These are phyloP conservation scores for Hetaerina americana DNA, from an alignment of 1,140 invertebrate species.

Conservation along the genomic window DNA sequence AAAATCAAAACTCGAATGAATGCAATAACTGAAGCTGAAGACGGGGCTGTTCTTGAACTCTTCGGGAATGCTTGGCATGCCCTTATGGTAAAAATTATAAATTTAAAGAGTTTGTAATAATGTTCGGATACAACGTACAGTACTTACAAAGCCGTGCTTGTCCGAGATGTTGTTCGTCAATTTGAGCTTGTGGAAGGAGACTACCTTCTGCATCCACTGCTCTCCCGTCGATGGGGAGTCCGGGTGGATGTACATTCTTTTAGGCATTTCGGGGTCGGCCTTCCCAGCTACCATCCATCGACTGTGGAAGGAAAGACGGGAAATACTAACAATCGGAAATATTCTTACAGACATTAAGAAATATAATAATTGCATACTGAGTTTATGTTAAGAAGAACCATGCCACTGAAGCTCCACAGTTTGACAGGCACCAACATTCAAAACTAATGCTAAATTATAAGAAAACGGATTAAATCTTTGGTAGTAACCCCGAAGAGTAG, in stretches of 20 bases:
- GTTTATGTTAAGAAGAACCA: too few relatives aligned
- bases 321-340: too few relatives aligned
- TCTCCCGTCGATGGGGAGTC: slow-evolving; percentile 97
- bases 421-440: too few relatives aligned
- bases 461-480: too few relatives aligned
- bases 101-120: slow-evolving; percentile 28
- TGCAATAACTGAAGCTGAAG: too few relatives aligned
- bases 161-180: slow-evolving; percentile 99
- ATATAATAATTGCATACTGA: too few relatives aligned
- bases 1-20: too few relatives aligned
- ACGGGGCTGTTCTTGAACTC: neutral
- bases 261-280: slow-evolving; percentile 98
- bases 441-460: too few relatives aligned
- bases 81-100: neutral
- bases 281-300: slow-evolving; percentile 98
- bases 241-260: slow-evolving; percentile 98
- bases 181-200: slow-evolving; percentile 98
- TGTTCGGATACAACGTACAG: slow-evolving; percentile 39
- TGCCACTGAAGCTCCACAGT: too few relatives aligned
- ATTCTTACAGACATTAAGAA: too few relatives aligned
- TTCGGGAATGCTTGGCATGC: neutral
- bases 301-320: slow-evolving; percentile 44
- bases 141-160: slow-evolving; percentile 99
- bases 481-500: too few relatives aligned
- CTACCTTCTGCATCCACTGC: slow-evolving; percentile 99